Base-by-base conservation (phyloP, 2,888 invertebrate genomes). In the Eupithecia vulgata region DNA sequence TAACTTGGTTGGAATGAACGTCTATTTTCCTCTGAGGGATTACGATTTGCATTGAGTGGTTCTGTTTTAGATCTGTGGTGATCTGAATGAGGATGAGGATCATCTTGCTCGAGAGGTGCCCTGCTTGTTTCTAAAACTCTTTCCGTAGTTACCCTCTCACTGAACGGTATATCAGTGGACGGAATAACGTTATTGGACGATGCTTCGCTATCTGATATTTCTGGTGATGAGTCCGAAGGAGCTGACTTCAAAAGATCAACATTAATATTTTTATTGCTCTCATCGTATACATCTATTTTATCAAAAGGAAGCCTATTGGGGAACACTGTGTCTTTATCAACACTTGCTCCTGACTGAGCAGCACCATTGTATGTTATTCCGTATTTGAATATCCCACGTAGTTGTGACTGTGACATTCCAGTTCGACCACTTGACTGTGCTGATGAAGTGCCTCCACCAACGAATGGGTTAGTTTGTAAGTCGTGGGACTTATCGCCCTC, bases 361-460 rank as follows among this genome's bases (percentile, higher is more conserved):
- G 97, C 97, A 5, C 98, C 98, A 48, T 95, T 96, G 81, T 97
- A 97, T 12, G 96, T 96, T 52, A 97, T 96, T 34, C 97, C 97
- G 83, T 96, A 97, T 84, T 96, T 96, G 79, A 97, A 97, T 48
- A 97, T 97, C 5, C 98, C 98, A 82, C 97, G 96, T 42, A 98
- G 95, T 90, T 97, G 97, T 12, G 97, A 96, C 87, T 98, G 97
- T 30, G 97, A 97, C 87, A 97, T 97, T 7, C 98, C 98, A 40
- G 96, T 95, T 76, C 95, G 94, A 12, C 96, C 95, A 77, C 96
- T 97, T 69, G 97, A 96, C 87, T 97, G 97, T 3, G 98, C 96
- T 5, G 97, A 96, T 0, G 98, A 96, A 76, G 96, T 95, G 10
- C 97, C 98, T 45, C 97, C 96, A 1, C 98, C 97, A 72, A 95